Evolutionary conservation across 1,140 invertebrate species (phyloP).

Genomic region (Subanguina moxae): DNA sequence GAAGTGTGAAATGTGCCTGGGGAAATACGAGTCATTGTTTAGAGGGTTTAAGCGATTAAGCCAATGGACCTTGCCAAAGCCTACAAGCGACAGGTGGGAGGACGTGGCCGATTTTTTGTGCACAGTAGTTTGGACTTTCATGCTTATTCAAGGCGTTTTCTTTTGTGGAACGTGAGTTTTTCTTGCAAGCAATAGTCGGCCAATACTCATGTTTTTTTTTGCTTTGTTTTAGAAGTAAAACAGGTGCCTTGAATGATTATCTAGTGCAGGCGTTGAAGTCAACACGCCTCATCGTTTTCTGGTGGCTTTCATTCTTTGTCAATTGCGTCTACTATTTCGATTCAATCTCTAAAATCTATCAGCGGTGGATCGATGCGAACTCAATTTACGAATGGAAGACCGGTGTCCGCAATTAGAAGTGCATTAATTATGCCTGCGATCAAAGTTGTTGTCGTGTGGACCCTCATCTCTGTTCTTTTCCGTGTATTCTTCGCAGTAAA

Average conservation of each 20-base stretch:
- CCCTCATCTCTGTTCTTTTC: no score
- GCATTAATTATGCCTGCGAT: no score
- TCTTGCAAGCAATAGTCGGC: no score
- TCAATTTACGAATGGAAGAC: slow-evolving; percentile 2
- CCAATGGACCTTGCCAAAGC: not conserved
- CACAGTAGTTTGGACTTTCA: not conserved
- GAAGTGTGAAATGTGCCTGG: not conserved
- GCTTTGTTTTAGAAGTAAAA: not conserved
- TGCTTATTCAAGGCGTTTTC: not conserved
- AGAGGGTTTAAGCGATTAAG: not conserved
- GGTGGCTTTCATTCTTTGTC: not conserved
- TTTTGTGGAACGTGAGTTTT: not conserved
- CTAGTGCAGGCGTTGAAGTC: not conserved
- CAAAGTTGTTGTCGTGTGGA: no score
- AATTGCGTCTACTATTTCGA: slow-evolving; percentile 2
- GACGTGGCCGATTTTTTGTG: not conserved
- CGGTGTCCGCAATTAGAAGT: not conserved
- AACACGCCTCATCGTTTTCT: not conserved
- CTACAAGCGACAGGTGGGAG: not conserved
- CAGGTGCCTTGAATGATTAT: not conserved
- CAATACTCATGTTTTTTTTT: not conserved
- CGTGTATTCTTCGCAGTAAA: no score
- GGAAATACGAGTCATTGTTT: not conserved
- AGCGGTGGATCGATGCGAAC: not conserved
- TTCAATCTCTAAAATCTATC: not conserved